phyloP scores from a whole-genome alignment of 2,113 vertebrate species.

The Cephalophus harveyi region DNA sequence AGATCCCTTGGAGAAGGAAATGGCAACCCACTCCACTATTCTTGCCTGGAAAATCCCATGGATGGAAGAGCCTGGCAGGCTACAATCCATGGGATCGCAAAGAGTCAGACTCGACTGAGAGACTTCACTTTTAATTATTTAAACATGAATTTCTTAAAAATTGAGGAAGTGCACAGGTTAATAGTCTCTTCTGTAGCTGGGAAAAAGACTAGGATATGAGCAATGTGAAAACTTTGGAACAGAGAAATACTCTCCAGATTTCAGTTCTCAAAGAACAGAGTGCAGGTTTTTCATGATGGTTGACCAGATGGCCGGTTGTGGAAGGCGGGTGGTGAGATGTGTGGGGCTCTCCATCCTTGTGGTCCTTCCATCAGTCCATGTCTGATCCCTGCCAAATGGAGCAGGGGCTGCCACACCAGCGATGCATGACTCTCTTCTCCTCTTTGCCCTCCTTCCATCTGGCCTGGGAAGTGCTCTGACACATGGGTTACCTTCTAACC shows the following conservation, averaged over 20 bases:
- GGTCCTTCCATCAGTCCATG: background rate
- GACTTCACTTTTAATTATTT: background rate
- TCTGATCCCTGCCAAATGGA: background rate
- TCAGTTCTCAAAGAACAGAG: background rate
- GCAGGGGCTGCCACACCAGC: background rate
- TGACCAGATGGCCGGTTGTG: background rate
- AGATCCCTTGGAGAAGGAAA: background rate
- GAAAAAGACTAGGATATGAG: background rate
- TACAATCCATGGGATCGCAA: background rate
- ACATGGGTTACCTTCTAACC: background rate
- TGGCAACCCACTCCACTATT: background rate
- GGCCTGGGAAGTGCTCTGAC: background rate
- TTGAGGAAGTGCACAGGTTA: no score
- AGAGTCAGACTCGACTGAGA: background rate
- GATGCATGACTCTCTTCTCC: background rate
- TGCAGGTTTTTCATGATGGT: background rate
- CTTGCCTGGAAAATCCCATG: background rate
- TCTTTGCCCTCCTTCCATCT: conserved; percentile 27
- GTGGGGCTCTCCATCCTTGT: background rate
- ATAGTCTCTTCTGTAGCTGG: background rate
- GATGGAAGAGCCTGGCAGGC: background rate
- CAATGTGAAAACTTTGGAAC: background rate
- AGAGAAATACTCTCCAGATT: background rate
- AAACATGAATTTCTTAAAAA: background rate
- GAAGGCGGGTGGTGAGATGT: background rate